Evolutionary conservation across 1,140 invertebrate species (phyloP), one percentile per base, ranked within the genome.

Genomic region (Heliconius himera): DNA sequence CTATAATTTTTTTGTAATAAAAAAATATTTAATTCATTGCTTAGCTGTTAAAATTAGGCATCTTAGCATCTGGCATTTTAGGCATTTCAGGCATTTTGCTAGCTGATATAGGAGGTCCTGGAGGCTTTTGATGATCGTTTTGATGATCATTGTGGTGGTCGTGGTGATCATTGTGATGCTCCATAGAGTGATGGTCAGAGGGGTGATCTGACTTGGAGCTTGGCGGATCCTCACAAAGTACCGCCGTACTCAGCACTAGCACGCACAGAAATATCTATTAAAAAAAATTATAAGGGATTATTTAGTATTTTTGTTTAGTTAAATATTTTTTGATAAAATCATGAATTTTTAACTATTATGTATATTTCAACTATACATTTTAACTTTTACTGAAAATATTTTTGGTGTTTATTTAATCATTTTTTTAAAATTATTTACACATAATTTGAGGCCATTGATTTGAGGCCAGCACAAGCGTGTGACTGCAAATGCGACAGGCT

Each of bases 241-340:
- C 81, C 22, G 77, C 81, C 1, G 84, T 81, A 16, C 78, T 74
- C 46, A 82, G 74, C 77, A 85, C 73, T 22, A 85, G 78, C 8
- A 82, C 72, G 76, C 79, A 82, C 8, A 83, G 22, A 38, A 84
- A 77, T 41, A 85, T 81, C 84, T 83, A 49, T 16, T 56, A 22
- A 56, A 22, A 56, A 56, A 56, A 56, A n/a, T 56, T 51, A 51
- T 51, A 51, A 51, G 6, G 5, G 2, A 54, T 54, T 5, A 54
- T 54, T 20, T 54, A 54, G 0, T 16, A 54, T 4, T 54, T 18
- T 54, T 1, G 51, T 18, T 8, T 54, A 54, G 18, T 20, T 16
- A 16, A 54, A 18, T 18, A 18, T 16, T 18, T 54, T 20, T 16
- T 20, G 1, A 54, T 54, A 54, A 54, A n/a, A 54, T 54, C 2